Base-by-base conservation (phyloP, 1,140 invertebrate genomes). In the Drosophila willistoni region DNA sequence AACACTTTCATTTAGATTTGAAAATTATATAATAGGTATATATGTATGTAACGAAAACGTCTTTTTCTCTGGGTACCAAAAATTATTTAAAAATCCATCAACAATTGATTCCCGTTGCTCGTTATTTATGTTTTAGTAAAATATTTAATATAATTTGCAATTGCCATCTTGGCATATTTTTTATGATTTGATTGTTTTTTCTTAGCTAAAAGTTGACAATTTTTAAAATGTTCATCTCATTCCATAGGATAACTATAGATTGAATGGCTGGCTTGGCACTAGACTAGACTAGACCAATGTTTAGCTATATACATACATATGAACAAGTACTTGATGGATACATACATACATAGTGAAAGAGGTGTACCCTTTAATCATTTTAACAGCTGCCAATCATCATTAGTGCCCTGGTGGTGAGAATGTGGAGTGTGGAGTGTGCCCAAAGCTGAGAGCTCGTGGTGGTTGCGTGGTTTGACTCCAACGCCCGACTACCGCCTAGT, bases 381-480 rank as follows among this genome's bases (percentile, higher is more conserved):
- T 79, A 82, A 83, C 74, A 81, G 74, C 81, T 82, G 80, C 76
- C 81, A 82, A 82, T 79, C 81, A 79, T 83, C 80, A 83, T 83
- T 83, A 83, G 72, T 64, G 72, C 51, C 62, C 39, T 41, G 55
- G 55, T 19, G 63, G 55, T 59, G 36, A 22, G 44, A 19, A 12
- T 19, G 10, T 39, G 36, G 36, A 51, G 7, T 51, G 17, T 51
- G 44, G 44, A 17, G 34, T 10, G 9, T 47, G 17, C 9, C 44
- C 14, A 51, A 51, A 61, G 41, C 65, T 61, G 56, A 36, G 68
- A 42, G 57, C 33, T 36, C 39, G 56, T 39, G 60, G 71, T 68
- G 36, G 54, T 14, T 25, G 19, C 47, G 66, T 70, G 67, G 69
- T 74, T 75, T 71, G 56, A 63, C 67, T 60, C 64, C 41, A 44